Conservation (phyloP, 2,113 vertebrate species). For the Tetrax tetrax region DNA sequence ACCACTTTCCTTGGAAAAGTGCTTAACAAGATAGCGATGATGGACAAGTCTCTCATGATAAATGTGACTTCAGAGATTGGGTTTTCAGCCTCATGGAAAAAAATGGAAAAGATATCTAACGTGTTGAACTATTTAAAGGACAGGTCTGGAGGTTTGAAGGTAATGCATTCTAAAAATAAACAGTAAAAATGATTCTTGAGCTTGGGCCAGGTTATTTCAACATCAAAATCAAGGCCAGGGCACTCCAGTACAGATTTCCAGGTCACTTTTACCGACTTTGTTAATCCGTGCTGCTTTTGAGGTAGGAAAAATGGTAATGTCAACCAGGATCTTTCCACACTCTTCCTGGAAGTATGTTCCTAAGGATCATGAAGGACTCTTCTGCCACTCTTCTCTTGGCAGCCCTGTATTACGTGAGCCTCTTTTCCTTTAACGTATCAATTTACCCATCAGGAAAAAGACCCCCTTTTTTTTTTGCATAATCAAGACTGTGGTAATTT, state of each 20-base stretch:
- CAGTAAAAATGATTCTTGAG: background rate
- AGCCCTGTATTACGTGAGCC: background rate
- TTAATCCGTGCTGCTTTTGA: background rate
- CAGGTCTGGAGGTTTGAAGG: constrained; percentile 10
- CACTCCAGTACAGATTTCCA: background rate
- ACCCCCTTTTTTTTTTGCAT: background rate
- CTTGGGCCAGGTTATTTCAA: constrained; percentile 27
- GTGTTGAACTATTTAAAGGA: background rate
- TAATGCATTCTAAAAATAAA: constrained; percentile 41
- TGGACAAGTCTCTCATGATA: constrained; percentile 24
- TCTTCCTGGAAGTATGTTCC: background rate
- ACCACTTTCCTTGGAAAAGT: constrained; percentile 29
- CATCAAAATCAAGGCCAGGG: constrained; percentile 35
- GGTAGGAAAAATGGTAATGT: background rate
- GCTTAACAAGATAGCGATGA: constrained; percentile 3
- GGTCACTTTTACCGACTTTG: background rate
- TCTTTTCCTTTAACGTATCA: background rate
- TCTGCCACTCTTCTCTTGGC: background rate
- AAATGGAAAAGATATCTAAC: background rate
- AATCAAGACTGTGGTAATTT: background rate
- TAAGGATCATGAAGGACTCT: background rate
- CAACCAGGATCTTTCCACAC: background rate
- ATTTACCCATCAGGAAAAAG: background rate
- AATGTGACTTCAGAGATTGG: background rate
- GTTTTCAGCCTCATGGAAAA: constrained; percentile 18